phyloP scores from a whole-genome alignment of 2,797 vertebrate species.

The Liparis tanakae region DNA sequence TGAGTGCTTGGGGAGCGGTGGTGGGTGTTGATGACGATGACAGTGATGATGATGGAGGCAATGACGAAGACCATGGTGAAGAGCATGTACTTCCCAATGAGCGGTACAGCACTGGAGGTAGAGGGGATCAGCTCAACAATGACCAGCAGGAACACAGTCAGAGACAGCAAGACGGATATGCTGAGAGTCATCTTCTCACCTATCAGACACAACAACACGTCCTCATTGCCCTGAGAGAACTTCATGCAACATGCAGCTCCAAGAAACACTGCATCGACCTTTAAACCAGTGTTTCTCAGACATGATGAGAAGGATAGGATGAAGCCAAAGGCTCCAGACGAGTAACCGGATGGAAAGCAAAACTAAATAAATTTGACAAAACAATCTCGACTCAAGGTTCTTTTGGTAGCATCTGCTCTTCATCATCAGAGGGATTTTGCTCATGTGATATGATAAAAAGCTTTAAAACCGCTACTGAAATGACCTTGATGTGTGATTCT shows the following conservation, averaged over 20 bases:
- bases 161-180: conserved; percentile 93
- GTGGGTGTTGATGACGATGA: conserved; percentile 96
- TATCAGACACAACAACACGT: conserved; percentile 55
- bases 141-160: conserved; percentile 95
- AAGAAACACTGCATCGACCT: neutral
- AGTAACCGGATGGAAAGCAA: neutral
- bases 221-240: neutral
- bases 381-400: neutral
- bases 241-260: neutral
- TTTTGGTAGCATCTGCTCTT: neutral
- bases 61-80: conserved; percentile 99
- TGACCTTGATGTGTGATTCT: neutral
- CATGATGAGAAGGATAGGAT: neutral
- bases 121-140: conserved; percentile 96
- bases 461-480: neutral
- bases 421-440: conserved; percentile 5
- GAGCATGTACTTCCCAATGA: conserved; percentile 98
- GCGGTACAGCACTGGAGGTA: conserved; percentile 93
- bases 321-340: neutral
- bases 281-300: neutral
- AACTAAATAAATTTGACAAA: neutral
- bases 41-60: conserved; percentile 93
- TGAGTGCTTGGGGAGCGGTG: conserved; percentile 95
- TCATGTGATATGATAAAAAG: neutral
- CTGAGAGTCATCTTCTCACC: conserved; percentile 98